phyloP scores from a whole-genome alignment of 2,888 invertebrate genomes.

The Cataglyphis albicans region DNA sequence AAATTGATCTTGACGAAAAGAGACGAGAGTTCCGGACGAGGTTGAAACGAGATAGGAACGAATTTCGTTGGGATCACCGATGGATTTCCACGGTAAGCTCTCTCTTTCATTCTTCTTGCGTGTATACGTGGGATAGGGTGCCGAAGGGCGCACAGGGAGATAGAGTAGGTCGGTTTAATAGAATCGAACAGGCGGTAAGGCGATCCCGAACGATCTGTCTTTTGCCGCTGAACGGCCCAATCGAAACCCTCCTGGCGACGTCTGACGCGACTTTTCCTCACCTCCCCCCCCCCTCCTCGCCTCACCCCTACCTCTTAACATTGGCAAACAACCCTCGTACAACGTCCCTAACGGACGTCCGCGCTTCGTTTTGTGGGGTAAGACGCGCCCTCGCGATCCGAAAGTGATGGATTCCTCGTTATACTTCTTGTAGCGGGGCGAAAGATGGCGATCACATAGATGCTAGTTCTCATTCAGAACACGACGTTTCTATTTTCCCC shows the following conservation, averaged over 20 bases:
- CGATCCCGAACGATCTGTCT: conserved; percentile 85
- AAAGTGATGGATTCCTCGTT: conserved; percentile 73
- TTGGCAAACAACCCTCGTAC: conserved; percentile 77
- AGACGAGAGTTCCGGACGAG: conserved; percentile 40
- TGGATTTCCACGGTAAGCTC: conserved; percentile 63
- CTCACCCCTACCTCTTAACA: conserved; percentile 60
- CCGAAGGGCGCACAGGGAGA: conserved; percentile 32
- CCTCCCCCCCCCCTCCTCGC: not conserved
- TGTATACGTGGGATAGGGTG: conserved; percentile 32
- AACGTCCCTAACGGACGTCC: conserved; percentile 66
- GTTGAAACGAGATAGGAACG: conserved; percentile 59
- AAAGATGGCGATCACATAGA: conserved; percentile 41
- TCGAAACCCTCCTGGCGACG: conserved; percentile 78
- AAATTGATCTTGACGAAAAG: conserved; percentile 44
- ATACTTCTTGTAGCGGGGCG: conserved; percentile 34
- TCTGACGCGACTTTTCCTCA: conserved; percentile 77
- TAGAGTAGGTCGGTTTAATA: conserved; percentile 81
- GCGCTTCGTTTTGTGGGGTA: conserved; percentile 54
- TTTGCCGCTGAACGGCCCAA: conserved; percentile 81
- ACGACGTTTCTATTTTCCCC: not conserved
- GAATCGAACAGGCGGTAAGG: conserved; percentile 84
- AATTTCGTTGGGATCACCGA: conserved; percentile 61
- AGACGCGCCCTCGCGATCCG: conserved; percentile 57
- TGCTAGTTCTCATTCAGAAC: not conserved
- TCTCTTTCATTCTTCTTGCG: not conserved